These are phyloP conservation scores for Rhagologus leucostigma DNA, from an alignment of 2,113 vertebrate genomes.

Conservation along the genomic window DNA sequence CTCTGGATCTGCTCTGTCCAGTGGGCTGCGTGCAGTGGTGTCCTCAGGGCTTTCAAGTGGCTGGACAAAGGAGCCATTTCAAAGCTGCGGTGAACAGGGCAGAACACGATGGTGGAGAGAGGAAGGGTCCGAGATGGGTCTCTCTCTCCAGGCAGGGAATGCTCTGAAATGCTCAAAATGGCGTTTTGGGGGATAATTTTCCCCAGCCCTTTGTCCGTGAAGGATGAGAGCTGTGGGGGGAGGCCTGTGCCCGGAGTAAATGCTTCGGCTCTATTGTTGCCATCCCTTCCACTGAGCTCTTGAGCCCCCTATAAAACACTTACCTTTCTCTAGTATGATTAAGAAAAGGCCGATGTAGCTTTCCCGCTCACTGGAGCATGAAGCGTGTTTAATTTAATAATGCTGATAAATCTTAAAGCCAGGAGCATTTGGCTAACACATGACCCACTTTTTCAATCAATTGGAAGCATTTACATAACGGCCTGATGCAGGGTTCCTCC, in stretches of 20 bases:
- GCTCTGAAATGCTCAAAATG: slow-evolving; percentile 1
- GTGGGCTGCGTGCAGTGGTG: background rate
- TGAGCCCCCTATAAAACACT: slow-evolving; percentile 25
- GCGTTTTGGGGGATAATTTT: background rate
- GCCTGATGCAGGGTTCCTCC: slow-evolving; percentile 27
- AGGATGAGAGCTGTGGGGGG: background rate
- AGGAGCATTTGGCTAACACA: slow-evolving; percentile 79
- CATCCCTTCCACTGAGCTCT: background rate
- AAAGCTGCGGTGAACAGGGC: background rate
- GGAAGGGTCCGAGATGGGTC: background rate
- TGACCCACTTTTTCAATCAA: slow-evolving; percentile 92
- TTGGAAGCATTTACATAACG: slow-evolving; percentile 78
- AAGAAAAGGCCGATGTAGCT: slow-evolving; percentile 77
- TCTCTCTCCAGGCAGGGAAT: background rate
- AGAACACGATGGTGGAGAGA: background rate
- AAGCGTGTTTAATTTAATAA: slow-evolving; percentile 95
- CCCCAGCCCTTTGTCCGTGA: background rate
- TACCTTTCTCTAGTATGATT: slow-evolving; percentile 58
- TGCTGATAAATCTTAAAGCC: slow-evolving; percentile 85
- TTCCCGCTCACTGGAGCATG: slow-evolving; percentile 77
- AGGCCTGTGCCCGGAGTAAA: background rate
- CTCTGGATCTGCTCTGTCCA: background rate
- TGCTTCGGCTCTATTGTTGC: background rate
- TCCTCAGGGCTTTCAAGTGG: background rate
- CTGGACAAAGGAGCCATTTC: slow-evolving; percentile 16